A percentile compares a stretch with the other conserved stretches of the same genome.
phyloP scores from a whole-genome alignment of 1,140 invertebrate genomes.

The Zaprionus capensis region DNA sequence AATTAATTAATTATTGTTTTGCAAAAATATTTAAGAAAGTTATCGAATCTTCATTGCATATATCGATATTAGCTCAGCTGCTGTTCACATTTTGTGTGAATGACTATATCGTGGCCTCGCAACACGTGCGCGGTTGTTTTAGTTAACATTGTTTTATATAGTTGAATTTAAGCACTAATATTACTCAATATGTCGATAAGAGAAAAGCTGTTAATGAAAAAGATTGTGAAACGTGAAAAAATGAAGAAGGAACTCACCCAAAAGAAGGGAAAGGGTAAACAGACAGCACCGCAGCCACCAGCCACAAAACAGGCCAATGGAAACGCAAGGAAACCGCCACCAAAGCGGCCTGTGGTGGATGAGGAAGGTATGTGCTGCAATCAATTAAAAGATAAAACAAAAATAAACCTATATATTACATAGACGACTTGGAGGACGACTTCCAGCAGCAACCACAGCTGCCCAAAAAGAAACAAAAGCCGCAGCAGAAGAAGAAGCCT shows the following conservation, averaged over 20 bases:
- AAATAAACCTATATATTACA: conserved; percentile 1
- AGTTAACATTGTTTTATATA: conserved; percentile 38
- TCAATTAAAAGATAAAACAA: background rate
- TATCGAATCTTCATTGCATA: conserved; percentile 18
- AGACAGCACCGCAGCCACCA: background rate
- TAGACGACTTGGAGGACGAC: conserved; percentile 66
- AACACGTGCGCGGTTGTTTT: conserved; percentile 69
- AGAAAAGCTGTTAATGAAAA: conserved; percentile 91
- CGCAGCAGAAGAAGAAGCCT: conserved; percentile 61
- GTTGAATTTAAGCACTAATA: background rate
- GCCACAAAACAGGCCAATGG: conserved; percentile 41
- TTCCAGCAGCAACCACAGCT: conserved; percentile 58
- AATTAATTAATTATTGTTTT: background rate
- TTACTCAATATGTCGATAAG: conserved; percentile 88
- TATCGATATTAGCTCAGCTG: conserved; percentile 36
- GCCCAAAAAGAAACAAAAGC: conserved; percentile 47
- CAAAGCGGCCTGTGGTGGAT: conserved; percentile 23
- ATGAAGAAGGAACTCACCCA: conserved; percentile 87
- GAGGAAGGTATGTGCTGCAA: conserved; percentile 45
- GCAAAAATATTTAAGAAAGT: background rate
- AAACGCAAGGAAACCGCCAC: conserved; percentile 28
- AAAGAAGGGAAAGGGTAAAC: conserved; percentile 84
- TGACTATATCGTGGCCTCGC: conserved; percentile 23
- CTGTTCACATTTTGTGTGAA: conserved; percentile 25
- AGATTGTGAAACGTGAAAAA: conserved; percentile 91